Conservation (phyloP, 2,888 invertebrate genomes). For the Slavum lentiscoides region DNA sequence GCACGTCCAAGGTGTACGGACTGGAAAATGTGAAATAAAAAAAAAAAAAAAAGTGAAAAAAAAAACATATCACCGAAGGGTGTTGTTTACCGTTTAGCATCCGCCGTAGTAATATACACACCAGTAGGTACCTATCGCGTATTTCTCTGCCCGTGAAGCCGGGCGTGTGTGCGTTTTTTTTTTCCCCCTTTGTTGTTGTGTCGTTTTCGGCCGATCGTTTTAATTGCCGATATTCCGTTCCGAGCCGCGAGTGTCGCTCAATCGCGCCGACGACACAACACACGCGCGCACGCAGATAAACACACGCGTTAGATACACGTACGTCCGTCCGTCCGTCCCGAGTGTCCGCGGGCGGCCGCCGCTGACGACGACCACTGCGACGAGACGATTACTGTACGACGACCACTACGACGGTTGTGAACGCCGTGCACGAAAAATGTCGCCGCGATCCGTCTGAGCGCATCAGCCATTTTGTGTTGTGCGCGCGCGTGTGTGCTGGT, state of each 20-base stretch:
- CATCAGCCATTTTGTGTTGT: constrained; percentile 48
- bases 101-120: constrained; percentile 16
- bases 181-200: not conserved
- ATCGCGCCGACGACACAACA: constrained; percentile 57
- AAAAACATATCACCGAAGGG: constrained; percentile 53
- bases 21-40: constrained; percentile 51
- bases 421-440: constrained; percentile 38
- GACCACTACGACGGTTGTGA: too few relatives aligned
- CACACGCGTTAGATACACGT: too few relatives aligned
- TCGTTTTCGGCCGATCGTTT: constrained; percentile 8
- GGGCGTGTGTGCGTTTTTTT: constrained; percentile 16
- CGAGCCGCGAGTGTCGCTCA: constrained; percentile 12
- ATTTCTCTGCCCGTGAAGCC: constrained; percentile 17
- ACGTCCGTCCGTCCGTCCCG: not conserved
- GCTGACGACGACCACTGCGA: too few relatives aligned
- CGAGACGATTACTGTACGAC: too few relatives aligned
- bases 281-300: too few relatives aligned
- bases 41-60: constrained; percentile 11
- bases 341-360: constrained; percentile 3
- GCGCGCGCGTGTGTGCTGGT: not conserved
- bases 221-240: not conserved
- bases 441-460: constrained; percentile 25
- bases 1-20: constrained; percentile 52
- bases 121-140: constrained; percentile 43
- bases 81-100: constrained; percentile 53